Conservation (phyloP, 2,797 vertebrate species). For the Ficedula albicollis region DNA sequence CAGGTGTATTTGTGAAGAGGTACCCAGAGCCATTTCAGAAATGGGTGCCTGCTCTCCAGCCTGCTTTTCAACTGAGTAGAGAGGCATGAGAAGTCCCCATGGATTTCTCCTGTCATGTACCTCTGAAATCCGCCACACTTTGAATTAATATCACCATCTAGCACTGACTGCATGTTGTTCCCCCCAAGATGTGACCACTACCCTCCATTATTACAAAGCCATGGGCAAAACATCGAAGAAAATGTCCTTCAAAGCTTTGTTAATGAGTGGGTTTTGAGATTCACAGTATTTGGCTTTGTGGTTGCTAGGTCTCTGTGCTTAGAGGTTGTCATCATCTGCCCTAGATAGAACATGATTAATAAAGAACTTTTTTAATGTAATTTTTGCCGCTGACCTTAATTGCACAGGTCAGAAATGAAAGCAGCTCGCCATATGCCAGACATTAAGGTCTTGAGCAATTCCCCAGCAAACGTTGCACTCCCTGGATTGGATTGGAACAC, state of each 20-base stretch:
- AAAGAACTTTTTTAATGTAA: conserved; percentile 65
- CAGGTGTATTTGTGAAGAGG: background rate
- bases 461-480: conserved; percentile 53
- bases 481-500: conserved; percentile 56
- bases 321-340: conserved; percentile 44
- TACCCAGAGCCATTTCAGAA: background rate
- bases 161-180: background rate
- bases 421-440: conserved; percentile 60
- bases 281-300: conserved; percentile 6
- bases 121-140: background rate
- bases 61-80: background rate
- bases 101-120: background rate
- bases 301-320: conserved; percentile 16
- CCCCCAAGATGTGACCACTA: background rate
- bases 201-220: background rate
- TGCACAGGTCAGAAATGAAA: conserved; percentile 69
- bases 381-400: conserved; percentile 64
- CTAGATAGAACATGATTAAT: conserved; percentile 61
- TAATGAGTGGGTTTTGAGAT: background rate
- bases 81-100: background rate
- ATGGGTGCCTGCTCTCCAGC: background rate
- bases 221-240: background rate
- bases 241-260: conserved; percentile 19
- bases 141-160: background rate
- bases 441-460: conserved; percentile 66